Conservation (phyloP, 2,888 invertebrate species). For the Nycteola revayana region DNA sequence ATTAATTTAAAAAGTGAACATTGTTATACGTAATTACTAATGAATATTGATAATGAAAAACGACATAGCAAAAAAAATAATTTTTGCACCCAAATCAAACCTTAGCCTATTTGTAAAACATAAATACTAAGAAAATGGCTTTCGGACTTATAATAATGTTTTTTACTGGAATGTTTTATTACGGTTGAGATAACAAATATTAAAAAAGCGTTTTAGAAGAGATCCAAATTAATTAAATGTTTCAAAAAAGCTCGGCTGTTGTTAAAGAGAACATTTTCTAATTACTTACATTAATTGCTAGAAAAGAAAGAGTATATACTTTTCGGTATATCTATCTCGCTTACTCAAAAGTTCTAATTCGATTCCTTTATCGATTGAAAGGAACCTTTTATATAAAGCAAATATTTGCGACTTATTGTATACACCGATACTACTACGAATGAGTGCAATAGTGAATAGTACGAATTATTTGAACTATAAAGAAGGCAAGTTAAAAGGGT, state of each 20-base stretch:
- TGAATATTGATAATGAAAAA: no score
- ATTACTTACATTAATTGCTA: not conserved
- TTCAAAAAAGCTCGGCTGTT: slow-evolving; percentile 16
- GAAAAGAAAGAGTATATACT: slow-evolving; percentile 2
- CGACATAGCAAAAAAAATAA: not conserved
- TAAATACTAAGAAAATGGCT: slow-evolving; percentile 31
- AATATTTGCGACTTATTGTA: slow-evolving; percentile 7
- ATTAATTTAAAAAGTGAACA: no score
- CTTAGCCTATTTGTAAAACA: slow-evolving; percentile 19
- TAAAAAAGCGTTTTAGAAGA: slow-evolving; percentile 58
- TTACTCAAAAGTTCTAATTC: slow-evolving; percentile 4
- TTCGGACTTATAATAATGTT: slow-evolving; percentile 58
- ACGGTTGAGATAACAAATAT: slow-evolving; percentile 65
- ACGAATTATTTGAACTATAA: no score
- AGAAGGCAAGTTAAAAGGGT: no score
- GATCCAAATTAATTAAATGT: slow-evolving; percentile 47
- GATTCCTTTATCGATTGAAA: slow-evolving; percentile 2
- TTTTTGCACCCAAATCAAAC: slow-evolving; percentile 28
- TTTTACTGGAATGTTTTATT: slow-evolving; percentile 75
- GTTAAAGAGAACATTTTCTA: no score
- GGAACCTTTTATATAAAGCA: slow-evolving; percentile 21
- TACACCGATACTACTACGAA: no score
- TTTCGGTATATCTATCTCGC: not conserved
- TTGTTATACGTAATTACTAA: no score
- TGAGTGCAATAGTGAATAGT: no score